Conservation (phyloP, 2,797 vertebrate species). For the Podarcis siculus region DNA sequence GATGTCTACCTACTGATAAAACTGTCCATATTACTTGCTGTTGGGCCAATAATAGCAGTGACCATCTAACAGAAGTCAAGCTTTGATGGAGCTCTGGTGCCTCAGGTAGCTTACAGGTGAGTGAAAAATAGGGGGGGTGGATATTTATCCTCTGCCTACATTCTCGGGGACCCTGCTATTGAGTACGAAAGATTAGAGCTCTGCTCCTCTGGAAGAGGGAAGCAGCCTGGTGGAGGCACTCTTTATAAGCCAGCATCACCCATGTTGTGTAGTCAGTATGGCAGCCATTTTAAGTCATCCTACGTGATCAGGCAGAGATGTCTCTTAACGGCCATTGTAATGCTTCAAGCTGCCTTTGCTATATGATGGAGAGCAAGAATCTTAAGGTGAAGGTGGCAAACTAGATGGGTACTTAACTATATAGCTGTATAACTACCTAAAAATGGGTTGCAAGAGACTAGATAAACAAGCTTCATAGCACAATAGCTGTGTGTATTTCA, state of each 20-base stretch:
- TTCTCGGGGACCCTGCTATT: not conserved
- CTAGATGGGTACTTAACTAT: not conserved
- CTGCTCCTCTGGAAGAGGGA: not conserved
- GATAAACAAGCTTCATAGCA: not conserved
- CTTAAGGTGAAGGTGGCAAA: not conserved
- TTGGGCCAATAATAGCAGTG: not conserved
- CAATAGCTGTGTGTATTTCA: not conserved
- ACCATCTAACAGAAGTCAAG: not conserved
- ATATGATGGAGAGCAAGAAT: not conserved
- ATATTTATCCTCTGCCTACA: not conserved
- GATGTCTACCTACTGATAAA: not conserved
- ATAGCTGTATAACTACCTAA: not conserved
- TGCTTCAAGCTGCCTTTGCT: not conserved
- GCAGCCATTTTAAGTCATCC: slow-evolving; percentile 52
- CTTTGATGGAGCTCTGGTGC: not conserved
- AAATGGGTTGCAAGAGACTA: not conserved
- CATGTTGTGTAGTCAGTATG: not conserved
- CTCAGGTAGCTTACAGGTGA: not conserved
- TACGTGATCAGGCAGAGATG: not conserved
- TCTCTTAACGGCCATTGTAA: too few relatives aligned
- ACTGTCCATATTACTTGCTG: too few relatives aligned
- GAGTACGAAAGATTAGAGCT: too few relatives aligned
- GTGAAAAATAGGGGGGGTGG: not conserved
- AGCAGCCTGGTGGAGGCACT: too few relatives aligned
- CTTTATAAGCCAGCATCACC: not conserved